Percentiles rank a stretch among this genome's conserved stretches.
These are phyloP conservation scores for Morinoia aosen DNA, from an alignment of 2,888 invertebrate genomes.

Conservation along the genomic window DNA sequence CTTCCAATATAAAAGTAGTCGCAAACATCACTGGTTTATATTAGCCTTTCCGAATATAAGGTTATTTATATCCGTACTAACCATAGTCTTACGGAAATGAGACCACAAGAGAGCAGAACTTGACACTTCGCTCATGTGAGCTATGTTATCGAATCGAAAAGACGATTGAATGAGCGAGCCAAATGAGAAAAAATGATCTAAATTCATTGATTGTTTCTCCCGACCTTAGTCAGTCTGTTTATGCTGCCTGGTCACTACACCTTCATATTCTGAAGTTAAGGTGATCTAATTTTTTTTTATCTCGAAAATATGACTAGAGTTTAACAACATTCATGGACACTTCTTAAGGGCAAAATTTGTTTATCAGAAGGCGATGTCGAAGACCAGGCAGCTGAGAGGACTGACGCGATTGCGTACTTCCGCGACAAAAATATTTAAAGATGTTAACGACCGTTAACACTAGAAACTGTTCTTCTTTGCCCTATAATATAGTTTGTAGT, in stretches of 20 bases:
- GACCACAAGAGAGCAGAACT: neutral
- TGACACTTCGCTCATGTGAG: neutral
- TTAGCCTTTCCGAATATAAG: neutral
- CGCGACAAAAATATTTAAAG: neutral
- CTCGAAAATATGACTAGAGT: too few species aligned
- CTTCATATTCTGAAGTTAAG: neutral
- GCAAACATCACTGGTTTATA: neutral
- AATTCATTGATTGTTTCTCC: neutral
- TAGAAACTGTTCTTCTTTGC: too few species aligned
- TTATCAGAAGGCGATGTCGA: neutral
- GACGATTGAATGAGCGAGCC: too few species aligned
- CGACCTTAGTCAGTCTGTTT: neutral
- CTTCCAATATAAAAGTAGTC: neutral
- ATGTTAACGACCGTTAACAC: neutral
- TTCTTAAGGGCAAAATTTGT: neutral
- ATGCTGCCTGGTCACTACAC: neutral
- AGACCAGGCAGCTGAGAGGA: neutral
- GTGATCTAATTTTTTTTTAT: too few species aligned
- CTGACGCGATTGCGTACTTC: neutral
- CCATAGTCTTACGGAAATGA: neutral
- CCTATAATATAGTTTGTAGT: neutral
- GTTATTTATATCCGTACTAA: neutral
- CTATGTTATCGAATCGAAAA: neutral
- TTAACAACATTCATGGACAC: too few species aligned
- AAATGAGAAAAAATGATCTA: neutral